Evolutionary conservation across 2,113 vertebrate genomes (phyloP).

Genomic region (Lagopus muta): DNA sequence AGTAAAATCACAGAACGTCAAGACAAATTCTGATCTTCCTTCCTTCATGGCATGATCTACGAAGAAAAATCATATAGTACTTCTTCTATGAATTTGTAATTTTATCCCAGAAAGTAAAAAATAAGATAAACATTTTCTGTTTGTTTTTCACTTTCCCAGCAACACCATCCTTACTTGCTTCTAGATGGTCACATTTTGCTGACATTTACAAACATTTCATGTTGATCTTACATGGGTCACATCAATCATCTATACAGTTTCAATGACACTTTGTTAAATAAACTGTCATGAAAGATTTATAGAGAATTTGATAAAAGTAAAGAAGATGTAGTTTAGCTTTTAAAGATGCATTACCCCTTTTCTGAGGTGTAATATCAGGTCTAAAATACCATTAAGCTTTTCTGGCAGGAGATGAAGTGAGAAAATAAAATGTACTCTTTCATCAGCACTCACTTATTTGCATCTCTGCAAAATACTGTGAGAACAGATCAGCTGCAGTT

Average conservation of each 20-base stretch:
- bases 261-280: slow-evolving; percentile 88
- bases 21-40: slow-evolving; percentile 36
- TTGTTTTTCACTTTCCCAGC: slow-evolving; percentile 79
- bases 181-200: slow-evolving; percentile 84
- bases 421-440: slow-evolving; percentile 56
- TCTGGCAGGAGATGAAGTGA: slow-evolving; percentile 65
- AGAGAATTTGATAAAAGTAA: slow-evolving; percentile 88
- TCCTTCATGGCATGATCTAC: neutral
- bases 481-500: neutral
- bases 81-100: slow-evolving; percentile 76
- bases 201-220: slow-evolving; percentile 88
- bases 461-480: neutral
- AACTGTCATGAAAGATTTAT: slow-evolving; percentile 89
- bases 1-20: slow-evolving; percentile 35
- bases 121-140: slow-evolving; percentile 80
- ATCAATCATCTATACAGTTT: slow-evolving; percentile 86
- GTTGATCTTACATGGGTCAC: slow-evolving; percentile 83
- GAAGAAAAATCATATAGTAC: slow-evolving; percentile 67
- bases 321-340: slow-evolving; percentile 84
- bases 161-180: slow-evolving; percentile 74
- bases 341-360: slow-evolving; percentile 82
- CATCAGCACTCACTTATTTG: slow-evolving; percentile 50
- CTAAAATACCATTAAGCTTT: slow-evolving; percentile 76
- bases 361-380: slow-evolving; percentile 76
- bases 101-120: slow-evolving; percentile 70